A percentile compares a stretch with the other conserved stretches of the same genome.
Conservation (phyloP, 2,797 vertebrate genomes). For the Gobio occitaniae region DNA sequence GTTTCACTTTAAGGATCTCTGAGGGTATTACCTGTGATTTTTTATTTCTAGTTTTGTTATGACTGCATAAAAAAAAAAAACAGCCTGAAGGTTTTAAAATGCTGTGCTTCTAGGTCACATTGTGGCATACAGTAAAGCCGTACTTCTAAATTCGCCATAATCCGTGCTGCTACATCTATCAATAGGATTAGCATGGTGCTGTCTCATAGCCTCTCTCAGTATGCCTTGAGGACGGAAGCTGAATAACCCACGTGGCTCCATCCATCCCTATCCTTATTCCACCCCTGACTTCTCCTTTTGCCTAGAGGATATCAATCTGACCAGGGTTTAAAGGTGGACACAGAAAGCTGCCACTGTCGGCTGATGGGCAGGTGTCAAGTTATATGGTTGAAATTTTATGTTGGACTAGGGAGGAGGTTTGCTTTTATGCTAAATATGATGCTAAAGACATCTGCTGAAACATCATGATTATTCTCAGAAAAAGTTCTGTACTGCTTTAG, state of each 20-base stretch:
- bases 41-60: conserved; percentile 57
- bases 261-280: conserved; percentile 63
- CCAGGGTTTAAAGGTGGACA: conserved; percentile 68
- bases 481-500: not conserved
- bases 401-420: not conserved
- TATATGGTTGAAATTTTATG: conserved; percentile 59
- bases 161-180: conserved; percentile 56
- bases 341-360: conserved; percentile 68
- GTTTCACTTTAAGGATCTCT: conserved; percentile 20
- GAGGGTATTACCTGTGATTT: conserved; percentile 40
- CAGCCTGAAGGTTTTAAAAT: conserved; percentile 56
- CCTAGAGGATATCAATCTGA: conserved; percentile 65
- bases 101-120: conserved; percentile 54
- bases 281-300: conserved; percentile 48
- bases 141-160: conserved; percentile 57
- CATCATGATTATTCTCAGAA: not conserved
- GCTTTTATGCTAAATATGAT: not conserved
- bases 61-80: conserved; percentile 57
- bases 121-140: conserved; percentile 53
- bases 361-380: conserved; percentile 73
- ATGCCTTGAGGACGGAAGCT: conserved; percentile 47
- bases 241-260: conserved; percentile 36
- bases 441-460: not conserved
- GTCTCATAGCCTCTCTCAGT: conserved; percentile 40
- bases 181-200: conserved; percentile 57